A percentile compares a stretch with the other conserved stretches of the same genome.
Evolutionary conservation across 1,140 invertebrate species (phyloP).

Genomic region (Calycopis cecrops): DNA sequence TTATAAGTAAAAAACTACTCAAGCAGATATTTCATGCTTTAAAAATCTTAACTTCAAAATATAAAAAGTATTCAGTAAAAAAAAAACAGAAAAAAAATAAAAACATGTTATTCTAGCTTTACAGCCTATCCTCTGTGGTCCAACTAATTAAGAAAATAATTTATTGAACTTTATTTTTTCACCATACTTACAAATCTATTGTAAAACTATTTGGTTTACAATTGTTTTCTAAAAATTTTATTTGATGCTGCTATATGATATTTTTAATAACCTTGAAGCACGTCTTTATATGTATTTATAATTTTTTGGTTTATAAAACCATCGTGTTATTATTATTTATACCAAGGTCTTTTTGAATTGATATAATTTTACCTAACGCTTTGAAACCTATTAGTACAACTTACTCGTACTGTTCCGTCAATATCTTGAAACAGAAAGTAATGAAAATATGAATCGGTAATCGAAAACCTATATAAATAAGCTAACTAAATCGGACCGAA

Average conservation of each 20-base stretch:
- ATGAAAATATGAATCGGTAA: too few relatives aligned
- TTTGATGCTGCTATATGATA: not conserved
- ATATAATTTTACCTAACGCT: too few relatives aligned
- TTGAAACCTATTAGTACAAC: too few relatives aligned
- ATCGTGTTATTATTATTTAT: not conserved
- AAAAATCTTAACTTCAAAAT: not conserved
- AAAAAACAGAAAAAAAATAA: conserved; percentile 17
- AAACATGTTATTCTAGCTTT: conserved; percentile 18
- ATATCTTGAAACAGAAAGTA: too few relatives aligned
- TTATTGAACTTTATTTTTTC: not conserved
- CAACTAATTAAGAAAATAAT: conserved; percentile 33
- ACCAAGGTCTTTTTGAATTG: not conserved
- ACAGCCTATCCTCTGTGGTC: conserved; percentile 41
- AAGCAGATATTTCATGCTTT: not conserved
- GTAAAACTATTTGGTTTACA: conserved; percentile 13
- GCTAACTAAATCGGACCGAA: too few relatives aligned
- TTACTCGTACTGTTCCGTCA: too few relatives aligned
- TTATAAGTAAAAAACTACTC: not conserved
- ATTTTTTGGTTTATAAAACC: not conserved
- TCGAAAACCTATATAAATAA: too few relatives aligned
- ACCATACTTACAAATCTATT: too few relatives aligned
- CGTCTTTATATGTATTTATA: not conserved
- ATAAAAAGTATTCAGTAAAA: conserved; percentile 4
- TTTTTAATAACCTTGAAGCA: not conserved
- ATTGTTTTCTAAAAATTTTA: not conserved